A percentile compares a stretch with the other conserved stretches of the same genome.
phyloP scores from a whole-genome alignment of 2,888 invertebrate genomes.

The Drosophila pseudotalamancana region DNA sequence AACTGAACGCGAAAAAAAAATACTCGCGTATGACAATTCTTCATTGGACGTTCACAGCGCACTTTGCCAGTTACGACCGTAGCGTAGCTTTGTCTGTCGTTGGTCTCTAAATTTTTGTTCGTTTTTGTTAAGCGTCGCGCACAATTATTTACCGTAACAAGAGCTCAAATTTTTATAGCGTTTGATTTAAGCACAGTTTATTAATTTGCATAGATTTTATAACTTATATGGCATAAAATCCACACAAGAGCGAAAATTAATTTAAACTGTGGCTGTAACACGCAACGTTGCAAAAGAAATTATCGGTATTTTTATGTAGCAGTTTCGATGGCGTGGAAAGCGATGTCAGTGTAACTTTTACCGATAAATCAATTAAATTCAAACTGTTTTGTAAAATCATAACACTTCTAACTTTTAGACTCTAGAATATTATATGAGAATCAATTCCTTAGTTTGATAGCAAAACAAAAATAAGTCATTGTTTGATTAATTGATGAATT shows the following conservation, averaged over 20 bases:
- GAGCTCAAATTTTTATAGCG: background rate
- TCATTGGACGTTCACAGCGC: conserved; percentile 58
- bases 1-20: conserved; percentile 79
- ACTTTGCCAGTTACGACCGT: conserved; percentile 60
- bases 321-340: background rate
- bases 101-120: conserved; percentile 22
- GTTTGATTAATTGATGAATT: background rate
- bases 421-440: background rate
- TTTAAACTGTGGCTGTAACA: conserved; percentile 72
- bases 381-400: background rate
- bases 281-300: conserved; percentile 56
- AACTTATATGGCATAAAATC: conserved; percentile 17
- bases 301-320: conserved; percentile 26
- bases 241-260: conserved; percentile 61
- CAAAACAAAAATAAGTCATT: background rate
- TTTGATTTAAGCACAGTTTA: conserved; percentile 9
- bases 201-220: conserved; percentile 10
- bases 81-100: conserved; percentile 70
- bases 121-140: background rate
- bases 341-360: conserved; percentile 12
- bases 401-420: background rate
- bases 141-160: background rate
- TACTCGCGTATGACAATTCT: conserved; percentile 68
- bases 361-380: background rate
- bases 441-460: background rate